A percentile compares a stretch with the other conserved stretches of the same genome.
phyloP scores from a whole-genome alignment of 2,797 vertebrate genomes.

The Poeciliopsis turneri region DNA sequence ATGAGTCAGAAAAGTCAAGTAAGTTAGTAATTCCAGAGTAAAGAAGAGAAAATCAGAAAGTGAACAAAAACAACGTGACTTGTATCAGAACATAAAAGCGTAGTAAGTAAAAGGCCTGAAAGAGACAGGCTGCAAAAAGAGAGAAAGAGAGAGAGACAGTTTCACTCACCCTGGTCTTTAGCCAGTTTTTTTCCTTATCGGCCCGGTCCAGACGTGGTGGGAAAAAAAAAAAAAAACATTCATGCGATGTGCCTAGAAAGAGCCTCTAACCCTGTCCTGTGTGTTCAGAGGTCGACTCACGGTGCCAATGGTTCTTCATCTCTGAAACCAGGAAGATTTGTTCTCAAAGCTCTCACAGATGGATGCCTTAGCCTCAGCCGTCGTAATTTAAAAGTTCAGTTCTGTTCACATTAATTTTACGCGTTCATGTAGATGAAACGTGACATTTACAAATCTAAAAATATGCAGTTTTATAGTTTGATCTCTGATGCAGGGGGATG shows the following conservation, averaged over 20 bases:
- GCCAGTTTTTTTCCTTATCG: slow-evolving; percentile 76
- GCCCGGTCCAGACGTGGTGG: slow-evolving; percentile 62
- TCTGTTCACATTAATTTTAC: slow-evolving; percentile 22
- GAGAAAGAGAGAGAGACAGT: slow-evolving; percentile 35
- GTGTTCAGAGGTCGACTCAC: slow-evolving; percentile 54
- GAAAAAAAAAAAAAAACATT: slow-evolving; percentile 45
- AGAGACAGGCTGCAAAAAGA: slow-evolving; percentile 28
- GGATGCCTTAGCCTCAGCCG: slow-evolving; percentile 2
- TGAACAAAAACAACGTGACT: slow-evolving; percentile 34
- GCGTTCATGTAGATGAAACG: neutral
- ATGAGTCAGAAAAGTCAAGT: slow-evolving; percentile 27
- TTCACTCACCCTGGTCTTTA: slow-evolving; percentile 56
- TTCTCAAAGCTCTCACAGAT: slow-evolving; percentile 1
- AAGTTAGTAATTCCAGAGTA: slow-evolving; percentile 27
- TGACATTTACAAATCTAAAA: neutral
- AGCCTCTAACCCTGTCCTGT: slow-evolving; percentile 59
- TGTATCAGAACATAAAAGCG: slow-evolving; percentile 22
- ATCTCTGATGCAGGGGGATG: neutral
- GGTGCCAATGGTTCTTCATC: slow-evolving; percentile 43
- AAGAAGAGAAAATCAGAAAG: slow-evolving; percentile 23
- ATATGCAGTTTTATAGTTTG: neutral
- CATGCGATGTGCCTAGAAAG: slow-evolving; percentile 53
- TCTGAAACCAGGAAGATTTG: slow-evolving; percentile 37
- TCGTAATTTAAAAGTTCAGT: slow-evolving; percentile 8
- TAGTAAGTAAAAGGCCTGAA: slow-evolving; percentile 24